phyloP scores from a whole-genome alignment of 2,797 vertebrate species.

The Gobio occitaniae region DNA sequence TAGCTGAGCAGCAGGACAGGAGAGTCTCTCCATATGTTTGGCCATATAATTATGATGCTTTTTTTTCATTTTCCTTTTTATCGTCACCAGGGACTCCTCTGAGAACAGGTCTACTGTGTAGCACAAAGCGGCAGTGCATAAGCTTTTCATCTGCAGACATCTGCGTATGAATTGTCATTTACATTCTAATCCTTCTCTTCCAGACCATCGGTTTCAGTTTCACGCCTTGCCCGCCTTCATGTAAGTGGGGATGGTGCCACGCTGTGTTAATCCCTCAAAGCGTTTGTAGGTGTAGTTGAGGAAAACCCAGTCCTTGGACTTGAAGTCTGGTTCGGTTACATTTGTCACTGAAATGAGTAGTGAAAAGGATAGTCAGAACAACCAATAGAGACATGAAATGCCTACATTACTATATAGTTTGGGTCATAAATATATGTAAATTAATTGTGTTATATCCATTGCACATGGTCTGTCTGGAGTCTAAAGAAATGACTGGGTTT shows the following conservation, averaged over 20 bases:
- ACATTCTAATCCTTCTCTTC: conserved; percentile 19
- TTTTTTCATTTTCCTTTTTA: conserved; percentile 18
- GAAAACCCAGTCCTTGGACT: conserved; percentile 99
- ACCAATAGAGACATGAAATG: background rate
- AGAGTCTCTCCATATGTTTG: conserved; percentile 24
- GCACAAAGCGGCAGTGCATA: conserved; percentile 47
- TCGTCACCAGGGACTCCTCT: conserved; percentile 33
- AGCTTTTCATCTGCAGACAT: conserved; percentile 37
- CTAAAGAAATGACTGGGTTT: background rate
- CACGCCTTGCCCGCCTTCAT: conserved; percentile 94
- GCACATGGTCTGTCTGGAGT: background rate
- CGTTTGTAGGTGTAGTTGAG: conserved; percentile 99
- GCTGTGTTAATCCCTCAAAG: conserved; percentile 96
- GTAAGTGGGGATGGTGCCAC: conserved; percentile 95
- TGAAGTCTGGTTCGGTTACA: conserved; percentile 93
- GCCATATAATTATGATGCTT: conserved; percentile 32
- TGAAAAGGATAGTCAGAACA: conserved; percentile 11
- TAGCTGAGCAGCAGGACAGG: conserved; percentile 58
- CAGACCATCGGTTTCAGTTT: conserved; percentile 60
- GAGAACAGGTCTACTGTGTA: conserved; percentile 42
- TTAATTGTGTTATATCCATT: background rate
- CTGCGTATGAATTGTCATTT: conserved; percentile 22
- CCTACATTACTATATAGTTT: background rate
- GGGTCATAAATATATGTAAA: background rate
- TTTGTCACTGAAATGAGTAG: conserved; percentile 83